Evolutionary conservation across 2,888 invertebrate species (phyloP).

Genomic region (Zonitis immaculata): DNA sequence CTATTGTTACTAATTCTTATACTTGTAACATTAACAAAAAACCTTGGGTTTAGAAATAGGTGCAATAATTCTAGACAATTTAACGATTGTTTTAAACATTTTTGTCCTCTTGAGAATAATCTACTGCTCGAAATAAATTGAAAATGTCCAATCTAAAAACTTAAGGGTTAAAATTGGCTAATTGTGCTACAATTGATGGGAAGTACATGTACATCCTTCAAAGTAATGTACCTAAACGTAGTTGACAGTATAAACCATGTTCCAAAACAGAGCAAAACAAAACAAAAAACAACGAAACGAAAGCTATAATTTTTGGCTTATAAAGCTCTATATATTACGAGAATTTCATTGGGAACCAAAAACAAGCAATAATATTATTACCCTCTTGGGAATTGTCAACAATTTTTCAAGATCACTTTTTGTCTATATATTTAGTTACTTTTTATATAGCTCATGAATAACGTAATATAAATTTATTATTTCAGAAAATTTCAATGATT

Average conservation of each 20-base stretch:
- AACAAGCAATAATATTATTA: constrained; percentile 15
- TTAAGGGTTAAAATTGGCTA: constrained; percentile 1
- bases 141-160: neutral
- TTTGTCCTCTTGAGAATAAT: neutral
- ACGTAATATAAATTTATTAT: too few relatives aligned
- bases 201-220: constrained; percentile 36
- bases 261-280: too few relatives aligned
- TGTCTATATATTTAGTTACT: constrained; percentile 21
- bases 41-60: too few relatives aligned
- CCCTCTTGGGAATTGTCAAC: constrained; percentile 24
- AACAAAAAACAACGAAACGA: too few relatives aligned
- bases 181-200: constrained; percentile 35
- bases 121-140: neutral
- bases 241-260: constrained; percentile 37
- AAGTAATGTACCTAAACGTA: constrained; percentile 37
- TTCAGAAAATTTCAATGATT: too few relatives aligned
- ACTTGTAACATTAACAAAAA: too few relatives aligned
- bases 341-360: neutral
- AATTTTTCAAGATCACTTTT: constrained; percentile 31
- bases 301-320: constrained; percentile 29
- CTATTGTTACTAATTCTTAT: too few relatives aligned
- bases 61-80: too few relatives aligned
- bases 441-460: constrained; percentile 18
- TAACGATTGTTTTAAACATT: too few relatives aligned
- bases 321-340: constrained; percentile 28